These are phyloP conservation scores for Tenthredo notha DNA, from an alignment of 2,888 invertebrate species.

Conservation along the genomic window DNA sequence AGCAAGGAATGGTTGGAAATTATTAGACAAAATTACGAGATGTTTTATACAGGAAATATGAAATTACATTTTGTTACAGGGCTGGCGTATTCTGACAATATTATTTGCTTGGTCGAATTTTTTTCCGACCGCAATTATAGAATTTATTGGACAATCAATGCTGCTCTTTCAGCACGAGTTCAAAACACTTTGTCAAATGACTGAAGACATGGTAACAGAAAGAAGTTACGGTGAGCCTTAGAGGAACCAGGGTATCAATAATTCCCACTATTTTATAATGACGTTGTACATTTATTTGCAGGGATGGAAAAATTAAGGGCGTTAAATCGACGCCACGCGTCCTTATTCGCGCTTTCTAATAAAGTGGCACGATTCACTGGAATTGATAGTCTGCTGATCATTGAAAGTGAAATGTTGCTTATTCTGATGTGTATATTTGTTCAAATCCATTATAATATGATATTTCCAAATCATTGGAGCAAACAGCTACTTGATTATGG, in stretches of 20 bases:
- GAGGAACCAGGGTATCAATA: background rate
- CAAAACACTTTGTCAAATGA: background rate
- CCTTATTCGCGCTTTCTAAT: background rate
- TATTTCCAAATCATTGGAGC: background rate
- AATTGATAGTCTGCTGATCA: background rate
- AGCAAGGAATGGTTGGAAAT: background rate
- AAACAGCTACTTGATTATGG: background rate
- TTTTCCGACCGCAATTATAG: background rate
- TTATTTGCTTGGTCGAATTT: background rate
- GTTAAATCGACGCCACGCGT: slow-evolving; percentile 29
- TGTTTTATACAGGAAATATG: background rate
- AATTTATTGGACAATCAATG: slow-evolving; percentile 30
- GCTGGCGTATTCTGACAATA: background rate
- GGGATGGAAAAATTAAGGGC: background rate
- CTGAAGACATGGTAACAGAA: background rate
- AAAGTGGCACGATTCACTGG: background rate
- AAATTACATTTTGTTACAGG: background rate
- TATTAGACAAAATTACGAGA: background rate
- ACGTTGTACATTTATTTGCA: background rate
- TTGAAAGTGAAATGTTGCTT: slow-evolving; percentile 29
- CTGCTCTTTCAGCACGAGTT: slow-evolving; percentile 35
- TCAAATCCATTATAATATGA: background rate
- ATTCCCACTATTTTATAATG: background rate
- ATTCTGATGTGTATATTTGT: background rate
- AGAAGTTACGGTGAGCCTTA: background rate